Conservation (phyloP, 1,140 invertebrate species). For the Ips typographus region DNA sequence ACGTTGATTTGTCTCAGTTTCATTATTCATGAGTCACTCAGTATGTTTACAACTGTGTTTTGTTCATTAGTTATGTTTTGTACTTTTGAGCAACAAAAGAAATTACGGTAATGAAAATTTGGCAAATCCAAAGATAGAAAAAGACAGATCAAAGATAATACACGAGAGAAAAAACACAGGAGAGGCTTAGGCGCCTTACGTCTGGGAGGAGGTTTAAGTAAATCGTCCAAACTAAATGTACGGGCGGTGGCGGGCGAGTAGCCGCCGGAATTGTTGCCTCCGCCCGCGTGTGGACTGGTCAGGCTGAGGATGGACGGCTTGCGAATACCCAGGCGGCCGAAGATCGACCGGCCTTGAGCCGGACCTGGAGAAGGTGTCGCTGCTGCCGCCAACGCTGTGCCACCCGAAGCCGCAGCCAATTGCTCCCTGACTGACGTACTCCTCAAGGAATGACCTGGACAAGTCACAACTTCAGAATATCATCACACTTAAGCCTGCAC, state of each 20-base stretch:
- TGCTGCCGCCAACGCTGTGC: conserved; percentile 49
- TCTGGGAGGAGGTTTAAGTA: conserved; percentile 71
- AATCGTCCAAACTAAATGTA: conserved; percentile 81
- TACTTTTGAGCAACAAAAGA: no score
- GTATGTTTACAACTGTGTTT: no score
- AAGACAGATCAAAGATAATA: conserved; percentile 12
- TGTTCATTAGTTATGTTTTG: no score
- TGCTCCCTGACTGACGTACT: conserved; percentile 53
- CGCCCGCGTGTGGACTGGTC: conserved; percentile 59
- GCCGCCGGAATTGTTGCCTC: conserved; percentile 42
- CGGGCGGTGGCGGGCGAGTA: conserved; percentile 57
- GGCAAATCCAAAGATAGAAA: conserved; percentile 5
- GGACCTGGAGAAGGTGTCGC: conserved; percentile 48
- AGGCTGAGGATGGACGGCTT: conserved; percentile 77
- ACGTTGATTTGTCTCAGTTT: no score
- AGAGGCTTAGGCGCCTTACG: conserved; percentile 59
- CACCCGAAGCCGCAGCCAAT: conserved; percentile 47
- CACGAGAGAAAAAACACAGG: conserved; percentile 18
- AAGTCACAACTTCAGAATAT: no score
- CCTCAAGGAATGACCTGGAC: conserved; percentile 41
- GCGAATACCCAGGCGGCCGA: conserved; percentile 75
- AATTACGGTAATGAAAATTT: background rate
- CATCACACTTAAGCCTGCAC: no score
- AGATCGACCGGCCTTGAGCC: conserved; percentile 61
- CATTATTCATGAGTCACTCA: no score